Evolutionary conservation across 2,113 vertebrate genomes (phyloP).

Genomic region (Phalacrocorax aristotelis): DNA sequence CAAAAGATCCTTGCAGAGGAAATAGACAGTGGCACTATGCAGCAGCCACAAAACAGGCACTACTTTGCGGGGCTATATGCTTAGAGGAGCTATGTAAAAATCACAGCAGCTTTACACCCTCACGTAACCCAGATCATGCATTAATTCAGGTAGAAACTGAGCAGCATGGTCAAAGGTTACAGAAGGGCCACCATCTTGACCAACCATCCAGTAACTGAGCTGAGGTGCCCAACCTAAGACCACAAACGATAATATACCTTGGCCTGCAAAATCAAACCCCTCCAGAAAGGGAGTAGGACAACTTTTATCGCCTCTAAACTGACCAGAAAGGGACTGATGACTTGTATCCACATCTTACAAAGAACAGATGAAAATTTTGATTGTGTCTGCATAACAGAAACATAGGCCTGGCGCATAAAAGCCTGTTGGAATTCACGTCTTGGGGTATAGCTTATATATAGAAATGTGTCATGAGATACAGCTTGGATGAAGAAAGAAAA

Average conservation of each 20-base stretch:
- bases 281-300: not conserved
- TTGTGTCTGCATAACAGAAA: not conserved
- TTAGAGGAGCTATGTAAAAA: not conserved
- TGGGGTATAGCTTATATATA: not conserved
- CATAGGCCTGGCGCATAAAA: not conserved
- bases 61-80: not conserved
- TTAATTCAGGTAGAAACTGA: not conserved
- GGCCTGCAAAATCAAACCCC: not conserved
- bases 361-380: not conserved
- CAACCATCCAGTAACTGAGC: not conserved
- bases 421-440: not conserved
- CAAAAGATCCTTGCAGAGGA: not conserved
- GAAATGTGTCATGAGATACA: not conserved
- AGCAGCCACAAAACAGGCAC: not conserved
- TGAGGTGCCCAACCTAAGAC: not conserved
- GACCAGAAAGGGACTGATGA: not conserved
- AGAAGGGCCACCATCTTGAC: not conserved
- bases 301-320: not conserved
- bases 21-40: rapidly evolving
- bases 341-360: not conserved
- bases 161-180: not conserved
- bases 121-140: not conserved
- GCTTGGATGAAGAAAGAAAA: not conserved
- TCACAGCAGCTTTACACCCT: not conserved
- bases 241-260: not conserved